Base-by-base conservation (phyloP, 30 jellyfish, hydroid and myxozoan species). In the Rhopilema esculentum region DNA sequence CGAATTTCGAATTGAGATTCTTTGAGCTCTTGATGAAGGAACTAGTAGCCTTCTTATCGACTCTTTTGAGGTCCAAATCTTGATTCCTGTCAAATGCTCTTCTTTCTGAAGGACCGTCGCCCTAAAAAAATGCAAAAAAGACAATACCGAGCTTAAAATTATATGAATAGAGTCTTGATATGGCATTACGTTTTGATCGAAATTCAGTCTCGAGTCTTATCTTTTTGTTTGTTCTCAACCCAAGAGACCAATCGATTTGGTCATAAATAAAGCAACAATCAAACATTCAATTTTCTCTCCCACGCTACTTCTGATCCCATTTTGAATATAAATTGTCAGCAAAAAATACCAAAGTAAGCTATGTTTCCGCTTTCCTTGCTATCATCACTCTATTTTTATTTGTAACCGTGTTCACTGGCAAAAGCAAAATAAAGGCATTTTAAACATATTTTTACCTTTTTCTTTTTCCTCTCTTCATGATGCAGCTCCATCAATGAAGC, bases 401-500 rank as follows among this genome's bases (percentile, higher is more conserved):
- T n/a, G n/a, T n/a, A n/a, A n/a, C n/a, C n/a, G n/a, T n/a, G n/a
- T n/a, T n/a, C n/a, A n/a, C n/a, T n/a, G n/a, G n/a, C n/a, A n/a
- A n/a, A n/a, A n/a, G n/a, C n/a, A n/a, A n/a, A n/a, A n/a, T n/a
- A n/a, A n/a, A n/a, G n/a, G n/a, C n/a, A n/a, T 30, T 19, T 2
- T 1, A 25, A 18, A 7, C 30, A 1, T 1, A 71, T 7, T 70
- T 7, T 4, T 25, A 80, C 89, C 79, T 53, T 71, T 62, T 86
- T 94, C 93, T 88, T 87, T 49, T 92, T 87, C 22, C 95, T 48
- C 21, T 87, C 90, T 77, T 77, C 92, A 49, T 88, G 88, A 72
- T 92, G 98, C 92, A 92, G 66, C 57, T 92, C 98, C 83, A 92
- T 32, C 81, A 92, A 65, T 4, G 97, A 80, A 27, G 65, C 57